Percentiles rank a stretch among this genome's conserved stretches.
Conservation (phyloP, 23 tunicate species). For the Botrylloides violaceus region DNA sequence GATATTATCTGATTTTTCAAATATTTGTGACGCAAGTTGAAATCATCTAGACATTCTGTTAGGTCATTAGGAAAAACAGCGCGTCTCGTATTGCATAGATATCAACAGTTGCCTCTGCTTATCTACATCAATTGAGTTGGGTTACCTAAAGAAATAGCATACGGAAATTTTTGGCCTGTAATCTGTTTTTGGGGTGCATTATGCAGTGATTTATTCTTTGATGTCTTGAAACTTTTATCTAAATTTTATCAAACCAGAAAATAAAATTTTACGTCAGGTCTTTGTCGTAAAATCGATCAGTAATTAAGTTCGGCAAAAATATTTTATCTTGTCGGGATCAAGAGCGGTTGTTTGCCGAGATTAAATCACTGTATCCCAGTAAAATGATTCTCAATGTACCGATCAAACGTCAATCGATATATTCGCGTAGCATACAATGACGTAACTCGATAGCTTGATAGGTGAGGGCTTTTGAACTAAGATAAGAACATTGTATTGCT, state of each 20-base stretch:
- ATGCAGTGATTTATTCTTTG: background rate
- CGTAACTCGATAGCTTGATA: too few species aligned
- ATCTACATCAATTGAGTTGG: background rate
- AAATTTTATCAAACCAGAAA: background rate
- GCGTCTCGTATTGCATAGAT: background rate
- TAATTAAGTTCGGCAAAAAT: too few species aligned
- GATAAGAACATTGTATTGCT: too few species aligned
- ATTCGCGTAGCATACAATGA: too few species aligned
- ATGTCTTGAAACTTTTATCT: background rate
- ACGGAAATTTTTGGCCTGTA: background rate
- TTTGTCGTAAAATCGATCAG: background rate
- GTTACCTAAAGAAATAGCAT: background rate
- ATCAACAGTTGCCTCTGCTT: background rate
- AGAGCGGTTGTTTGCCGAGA: background rate
- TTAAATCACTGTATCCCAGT: background rate
- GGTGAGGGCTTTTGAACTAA: too few species aligned
- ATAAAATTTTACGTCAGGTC: background rate
- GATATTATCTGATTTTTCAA: too few species aligned
- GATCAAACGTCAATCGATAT: too few species aligned
- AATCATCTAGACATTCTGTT: background rate
- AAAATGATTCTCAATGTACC: background rate
- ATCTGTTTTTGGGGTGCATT: background rate
- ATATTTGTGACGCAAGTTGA: too few species aligned
- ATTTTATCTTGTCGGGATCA: background rate
- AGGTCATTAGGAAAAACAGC: background rate